Conservation (phyloP, 2,113 vertebrate species). For the Sylvia atricapilla region DNA sequence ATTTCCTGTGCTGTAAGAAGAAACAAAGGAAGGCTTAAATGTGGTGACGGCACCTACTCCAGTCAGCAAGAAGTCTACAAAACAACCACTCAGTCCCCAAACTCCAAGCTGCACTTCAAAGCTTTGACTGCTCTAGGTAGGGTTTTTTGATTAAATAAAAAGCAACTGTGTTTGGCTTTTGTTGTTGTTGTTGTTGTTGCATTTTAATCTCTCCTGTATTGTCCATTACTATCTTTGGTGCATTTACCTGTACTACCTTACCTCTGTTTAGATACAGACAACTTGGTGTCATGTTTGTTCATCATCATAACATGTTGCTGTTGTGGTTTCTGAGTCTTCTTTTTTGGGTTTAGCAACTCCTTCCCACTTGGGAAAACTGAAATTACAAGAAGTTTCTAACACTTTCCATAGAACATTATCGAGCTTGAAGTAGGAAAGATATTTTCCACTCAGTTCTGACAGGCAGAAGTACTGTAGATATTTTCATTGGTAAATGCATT, state of each 20-base stretch:
- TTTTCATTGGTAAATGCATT: neutral
- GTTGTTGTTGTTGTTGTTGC: neutral
- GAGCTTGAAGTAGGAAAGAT: neutral
- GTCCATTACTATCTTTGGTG: neutral
- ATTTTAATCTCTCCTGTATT: neutral
- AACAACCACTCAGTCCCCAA: neutral
- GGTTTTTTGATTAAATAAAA: neutral
- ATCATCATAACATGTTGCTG: neutral
- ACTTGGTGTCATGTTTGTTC: neutral
- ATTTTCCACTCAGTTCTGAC: neutral
- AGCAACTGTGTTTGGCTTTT: neutral
- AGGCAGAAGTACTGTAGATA: neutral
- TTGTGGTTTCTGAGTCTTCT: neutral
- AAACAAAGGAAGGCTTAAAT: neutral
- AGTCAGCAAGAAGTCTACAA: fast-evolving
- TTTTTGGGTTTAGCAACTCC: neutral
- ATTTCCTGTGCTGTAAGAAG: neutral
- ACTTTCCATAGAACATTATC: neutral
- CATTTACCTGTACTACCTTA: fast-evolving
- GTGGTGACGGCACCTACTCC: neutral
- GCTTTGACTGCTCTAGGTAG: neutral
- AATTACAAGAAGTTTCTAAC: neutral
- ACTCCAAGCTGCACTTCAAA: neutral
- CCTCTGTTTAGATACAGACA: neutral
- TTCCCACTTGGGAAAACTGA: neutral